Evolutionary conservation across 2,888 invertebrate species (phyloP).

Genomic region (Noctua pronuba): DNA sequence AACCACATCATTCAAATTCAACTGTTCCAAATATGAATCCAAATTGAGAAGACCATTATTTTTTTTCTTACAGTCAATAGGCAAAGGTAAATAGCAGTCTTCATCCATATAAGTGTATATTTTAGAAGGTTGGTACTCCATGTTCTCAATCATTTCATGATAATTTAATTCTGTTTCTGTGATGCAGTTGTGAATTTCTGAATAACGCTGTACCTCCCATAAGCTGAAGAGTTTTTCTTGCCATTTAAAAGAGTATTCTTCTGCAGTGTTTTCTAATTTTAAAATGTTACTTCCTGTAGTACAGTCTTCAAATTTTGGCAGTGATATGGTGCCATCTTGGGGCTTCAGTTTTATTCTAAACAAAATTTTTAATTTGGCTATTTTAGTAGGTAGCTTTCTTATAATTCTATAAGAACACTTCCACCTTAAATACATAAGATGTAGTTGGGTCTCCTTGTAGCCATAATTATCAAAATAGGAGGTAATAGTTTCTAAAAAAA

Average conservation of each 20-base stretch:
- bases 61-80: slow-evolving; percentile 70
- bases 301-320: slow-evolving; percentile 85
- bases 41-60: slow-evolving; percentile 65
- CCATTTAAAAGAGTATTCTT: slow-evolving; percentile 91
- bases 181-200: slow-evolving; percentile 91
- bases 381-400: not conserved
- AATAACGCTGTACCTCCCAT: slow-evolving; percentile 91
- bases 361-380: slow-evolving; percentile 8
- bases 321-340: slow-evolving; percentile 76
- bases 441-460: not conserved
- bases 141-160: slow-evolving; percentile 77
- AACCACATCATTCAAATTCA: slow-evolving; percentile 72
- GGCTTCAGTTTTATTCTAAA: slow-evolving; percentile 82
- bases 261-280: slow-evolving; percentile 70
- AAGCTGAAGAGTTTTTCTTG: slow-evolving; percentile 93
- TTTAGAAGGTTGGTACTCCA: slow-evolving; percentile 77
- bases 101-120: slow-evolving; percentile 91
- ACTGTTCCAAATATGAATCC: slow-evolving; percentile 71
- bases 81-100: slow-evolving; percentile 88
- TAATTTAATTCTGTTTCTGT: slow-evolving; percentile 89
- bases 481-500: not conserved
- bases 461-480: not conserved
- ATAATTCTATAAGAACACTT: not conserved
- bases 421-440: not conserved
- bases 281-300: slow-evolving; percentile 70